Evolutionary conservation across 2,888 invertebrate species (phyloP).

Genomic region (Leptinotarsa juncta): DNA sequence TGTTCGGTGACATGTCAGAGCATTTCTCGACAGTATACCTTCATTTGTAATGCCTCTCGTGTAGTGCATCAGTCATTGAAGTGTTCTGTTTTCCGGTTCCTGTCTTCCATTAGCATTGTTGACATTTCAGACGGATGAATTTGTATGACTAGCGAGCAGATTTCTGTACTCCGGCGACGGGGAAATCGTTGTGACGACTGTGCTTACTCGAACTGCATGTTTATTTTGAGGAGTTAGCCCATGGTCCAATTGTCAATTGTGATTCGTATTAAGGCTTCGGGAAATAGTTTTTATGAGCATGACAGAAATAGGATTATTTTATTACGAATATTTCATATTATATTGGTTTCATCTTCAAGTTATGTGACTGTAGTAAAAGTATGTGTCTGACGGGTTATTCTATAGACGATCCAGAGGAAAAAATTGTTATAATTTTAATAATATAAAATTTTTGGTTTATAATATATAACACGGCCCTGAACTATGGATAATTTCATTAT

Average conservation of each 20-base stretch:
- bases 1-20: constrained; percentile 17
- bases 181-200: background rate
- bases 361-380: too few relatives aligned
- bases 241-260: background rate
- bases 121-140: constrained; percentile 33
- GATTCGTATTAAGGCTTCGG: too few relatives aligned
- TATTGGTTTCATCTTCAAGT: too few relatives aligned
- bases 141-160: constrained; percentile 32
- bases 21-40: constrained; percentile 19
- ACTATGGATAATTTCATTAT: too few relatives aligned
- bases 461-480: too few relatives aligned
- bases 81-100: constrained; percentile 37
- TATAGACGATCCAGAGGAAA: too few relatives aligned
- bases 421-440: too few relatives aligned
- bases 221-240: background rate
- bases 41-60: constrained; percentile 31
- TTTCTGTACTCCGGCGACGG: constrained; percentile 19
- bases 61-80: constrained; percentile 33
- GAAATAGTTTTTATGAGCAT: too few relatives aligned
- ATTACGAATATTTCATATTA: too few relatives aligned
- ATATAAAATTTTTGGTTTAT: too few relatives aligned
- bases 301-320: too few relatives aligned
- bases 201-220: constrained; percentile 7
- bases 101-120: constrained; percentile 34
- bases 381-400: too few relatives aligned